Conservation (phyloP, 2,113 vertebrate genomes). For the Periophthalmus modestus region DNA sequence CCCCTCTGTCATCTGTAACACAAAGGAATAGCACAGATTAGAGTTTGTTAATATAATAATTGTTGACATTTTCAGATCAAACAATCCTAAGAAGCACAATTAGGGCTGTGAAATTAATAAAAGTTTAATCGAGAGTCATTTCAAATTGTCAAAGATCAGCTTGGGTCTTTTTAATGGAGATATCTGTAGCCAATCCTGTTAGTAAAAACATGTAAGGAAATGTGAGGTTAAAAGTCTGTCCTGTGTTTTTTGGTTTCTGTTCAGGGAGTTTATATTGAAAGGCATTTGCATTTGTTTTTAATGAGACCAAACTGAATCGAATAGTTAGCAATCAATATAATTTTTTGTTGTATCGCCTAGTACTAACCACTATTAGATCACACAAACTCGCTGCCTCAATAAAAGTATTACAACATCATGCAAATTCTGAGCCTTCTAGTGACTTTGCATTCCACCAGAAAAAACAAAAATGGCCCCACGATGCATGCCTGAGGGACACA, state of each 20-base stretch:
- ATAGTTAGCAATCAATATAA: too few relatives aligned
- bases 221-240: not conserved
- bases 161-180: not conserved
- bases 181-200: not conserved
- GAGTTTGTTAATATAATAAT: not conserved
- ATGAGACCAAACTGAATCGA: too few relatives aligned
- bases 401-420: not conserved
- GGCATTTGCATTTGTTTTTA: too few relatives aligned
- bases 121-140: not conserved
- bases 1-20: slow-evolving; percentile 91
- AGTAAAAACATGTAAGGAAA: not conserved
- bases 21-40: slow-evolving; percentile 13
- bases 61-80: not conserved
- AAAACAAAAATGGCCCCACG: not conserved
- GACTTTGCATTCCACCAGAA: not conserved
- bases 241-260: too few relatives aligned
- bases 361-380: not conserved
- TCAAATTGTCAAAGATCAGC: not conserved
- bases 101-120: too few relatives aligned
- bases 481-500: not conserved
- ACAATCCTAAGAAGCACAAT: not conserved
- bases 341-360: too few relatives aligned
- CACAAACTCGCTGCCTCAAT: not conserved
- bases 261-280: too few relatives aligned
- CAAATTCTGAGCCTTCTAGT: not conserved